Evolutionary conservation across 2,797 vertebrate genomes (phyloP), one percentile per base, ranked within the genome.

Genomic region (Rhabdophis nuchalis): DNA sequence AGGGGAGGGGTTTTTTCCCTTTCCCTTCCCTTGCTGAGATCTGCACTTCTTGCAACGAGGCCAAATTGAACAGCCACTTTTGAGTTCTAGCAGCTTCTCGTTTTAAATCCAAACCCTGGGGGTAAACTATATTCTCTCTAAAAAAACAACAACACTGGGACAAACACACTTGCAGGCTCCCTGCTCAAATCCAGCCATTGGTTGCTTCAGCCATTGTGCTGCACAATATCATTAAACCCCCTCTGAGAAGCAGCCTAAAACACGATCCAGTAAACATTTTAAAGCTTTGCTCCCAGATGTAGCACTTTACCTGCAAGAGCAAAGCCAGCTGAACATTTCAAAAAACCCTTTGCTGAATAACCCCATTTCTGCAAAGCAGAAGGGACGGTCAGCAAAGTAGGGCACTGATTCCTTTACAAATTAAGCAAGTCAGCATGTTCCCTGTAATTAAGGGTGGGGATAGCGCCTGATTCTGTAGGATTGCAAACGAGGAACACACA

Each of bases 101-200:
- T 87, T 92, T 93, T 90, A 90, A 93, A 61, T 13, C 10, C 60
- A 60, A 27, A 27, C 50, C 58, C 58, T 60, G 58, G 25, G 58
- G 58, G 9, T 60, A 60, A 60, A 27, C 58, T 11, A 60, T 27
- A 60, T 60, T 60, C 58, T 27, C 58, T 57, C 4, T 56, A 0
- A 5, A 56, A 57, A 56, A 56, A 20, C 20, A 20, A 20, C 20
- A 20, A 1, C 20, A n/a, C 32, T 16, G 54, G 88, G 90, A 92
- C 56, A 82, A 82, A 46, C 36, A 82, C 10, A 41, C 36, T 10
- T 18, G 46, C 77, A 11, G 4, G 10, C 10, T 4, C 36, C 1
- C 41, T 25, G 10, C 23, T 25, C 41, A 90, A 89, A 72, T 90
- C 93, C 90, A 87, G 50, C 5, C 64, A 88, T 54, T 57, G 46